Conservation (phyloP, 2,113 vertebrate genomes). For the Hypanus sabinus region DNA sequence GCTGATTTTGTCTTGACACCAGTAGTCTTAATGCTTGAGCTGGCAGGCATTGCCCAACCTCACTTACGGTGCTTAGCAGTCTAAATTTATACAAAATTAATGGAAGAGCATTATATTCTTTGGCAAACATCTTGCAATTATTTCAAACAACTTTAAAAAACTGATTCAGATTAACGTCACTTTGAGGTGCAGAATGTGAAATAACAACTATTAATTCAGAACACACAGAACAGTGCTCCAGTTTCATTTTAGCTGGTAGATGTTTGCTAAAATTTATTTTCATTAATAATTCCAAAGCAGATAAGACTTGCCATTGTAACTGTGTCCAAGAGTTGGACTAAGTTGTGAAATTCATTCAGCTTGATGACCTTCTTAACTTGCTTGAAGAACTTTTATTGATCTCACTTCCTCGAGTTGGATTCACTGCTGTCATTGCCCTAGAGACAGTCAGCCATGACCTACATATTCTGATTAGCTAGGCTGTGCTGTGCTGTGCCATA, state of each 20-base stretch:
- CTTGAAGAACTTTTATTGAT: neutral
- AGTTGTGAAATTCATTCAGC: neutral
- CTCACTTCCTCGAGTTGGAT: neutral
- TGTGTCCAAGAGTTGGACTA: neutral
- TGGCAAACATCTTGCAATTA: neutral
- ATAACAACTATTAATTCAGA: neutral
- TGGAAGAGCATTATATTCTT: neutral
- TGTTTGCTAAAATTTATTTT: neutral
- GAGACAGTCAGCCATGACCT: neutral
- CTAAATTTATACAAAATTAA: constrained; percentile 29
- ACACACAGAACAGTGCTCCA: neutral
- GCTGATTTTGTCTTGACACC: neutral
- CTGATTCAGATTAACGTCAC: neutral
- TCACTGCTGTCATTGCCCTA: neutral
- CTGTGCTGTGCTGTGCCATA: neutral
- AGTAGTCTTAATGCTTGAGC: constrained; percentile 25
- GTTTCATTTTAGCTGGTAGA: neutral
- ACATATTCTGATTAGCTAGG: neutral
- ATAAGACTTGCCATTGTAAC: neutral
- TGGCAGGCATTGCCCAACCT: constrained; percentile 1
- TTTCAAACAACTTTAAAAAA: neutral
- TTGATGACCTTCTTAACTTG: neutral
- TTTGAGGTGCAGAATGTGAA: neutral
- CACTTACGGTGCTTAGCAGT: neutral
- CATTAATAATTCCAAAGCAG: neutral